These are phyloP conservation scores for Sesamia nonagrioides DNA, from an alignment of 1,140 invertebrate genomes.

Conservation along the genomic window DNA sequence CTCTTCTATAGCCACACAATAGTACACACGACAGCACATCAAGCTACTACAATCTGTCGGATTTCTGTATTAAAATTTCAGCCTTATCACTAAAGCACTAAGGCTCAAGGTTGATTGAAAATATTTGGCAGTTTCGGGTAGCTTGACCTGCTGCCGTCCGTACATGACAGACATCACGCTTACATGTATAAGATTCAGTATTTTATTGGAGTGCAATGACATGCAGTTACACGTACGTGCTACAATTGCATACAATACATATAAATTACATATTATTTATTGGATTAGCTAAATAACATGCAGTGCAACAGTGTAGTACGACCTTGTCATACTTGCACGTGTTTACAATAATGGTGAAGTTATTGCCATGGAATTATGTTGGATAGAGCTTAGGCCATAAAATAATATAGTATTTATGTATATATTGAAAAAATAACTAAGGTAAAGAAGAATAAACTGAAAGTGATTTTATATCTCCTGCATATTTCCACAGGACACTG, in stretches of 20 bases:
- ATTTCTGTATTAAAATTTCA: too few species aligned
- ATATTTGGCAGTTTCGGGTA: too few species aligned
- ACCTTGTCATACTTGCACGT: conserved; percentile 33
- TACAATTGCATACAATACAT: conserved; percentile 26
- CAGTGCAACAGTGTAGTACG: conserved; percentile 32
- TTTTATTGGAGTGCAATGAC: conserved; percentile 36
- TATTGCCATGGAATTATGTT: conserved; percentile 24
- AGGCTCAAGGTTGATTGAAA: too few species aligned
- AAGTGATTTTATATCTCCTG: not conserved
- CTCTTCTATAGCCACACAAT: not conserved
- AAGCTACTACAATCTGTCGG: too few species aligned
- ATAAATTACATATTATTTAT: conserved; percentile 34
- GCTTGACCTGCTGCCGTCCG: too few species aligned
- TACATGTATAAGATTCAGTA: conserved; percentile 26
- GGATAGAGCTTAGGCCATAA: too few species aligned
- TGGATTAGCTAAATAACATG: conserved; percentile 28
- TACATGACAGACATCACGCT: conserved; percentile 10
- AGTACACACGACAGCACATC: too few species aligned
- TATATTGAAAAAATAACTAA: too few species aligned
- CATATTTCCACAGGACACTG: too few species aligned
- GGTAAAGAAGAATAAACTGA: not conserved
- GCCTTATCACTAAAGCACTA: too few species aligned
- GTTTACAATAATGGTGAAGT: conserved; percentile 42
- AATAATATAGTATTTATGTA: too few species aligned
- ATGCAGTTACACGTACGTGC: conserved; percentile 10